A percentile compares a stretch with the other conserved stretches of the same genome.
Conservation (phyloP, 2,113 vertebrate genomes). For the Tautogolabrus adspersus region DNA sequence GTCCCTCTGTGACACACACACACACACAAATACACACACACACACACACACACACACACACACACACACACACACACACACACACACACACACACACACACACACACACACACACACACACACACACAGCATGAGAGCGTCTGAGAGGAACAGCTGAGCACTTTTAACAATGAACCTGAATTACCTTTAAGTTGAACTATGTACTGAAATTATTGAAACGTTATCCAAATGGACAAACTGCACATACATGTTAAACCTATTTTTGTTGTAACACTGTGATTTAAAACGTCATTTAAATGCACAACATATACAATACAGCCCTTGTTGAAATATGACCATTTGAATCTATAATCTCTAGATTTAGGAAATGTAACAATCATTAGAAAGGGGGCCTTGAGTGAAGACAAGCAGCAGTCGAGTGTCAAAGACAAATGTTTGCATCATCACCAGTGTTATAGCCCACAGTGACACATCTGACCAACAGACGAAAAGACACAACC, state of each 20-base stretch:
- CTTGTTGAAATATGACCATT: no score
- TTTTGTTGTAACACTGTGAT: no score
- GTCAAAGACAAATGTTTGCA: no score
- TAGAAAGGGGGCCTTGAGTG: no score
- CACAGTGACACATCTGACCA: no score
- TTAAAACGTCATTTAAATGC: no score
- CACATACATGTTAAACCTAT: background rate
- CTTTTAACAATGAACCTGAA: conserved; percentile 46
- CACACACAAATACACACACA: conserved; percentile 33
- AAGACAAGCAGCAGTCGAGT: no score
- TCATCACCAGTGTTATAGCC: no score
- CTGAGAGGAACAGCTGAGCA: conserved; percentile 52
- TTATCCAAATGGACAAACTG: background rate
- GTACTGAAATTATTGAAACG: background rate
- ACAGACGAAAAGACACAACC: no score
- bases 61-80: conserved; percentile 23
- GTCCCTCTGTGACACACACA: conserved; percentile 41
- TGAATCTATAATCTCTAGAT: no score
- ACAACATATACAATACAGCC: no score
- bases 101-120: conserved; percentile 18
- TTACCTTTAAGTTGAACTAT: conserved; percentile 36
- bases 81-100: conserved; percentile 34
- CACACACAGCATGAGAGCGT: conserved; percentile 1
- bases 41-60: conserved; percentile 30
- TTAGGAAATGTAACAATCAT: no score